Evolutionary conservation across 2,888 invertebrate genomes (phyloP).

Genomic region (Asteroscopus sphinx): DNA sequence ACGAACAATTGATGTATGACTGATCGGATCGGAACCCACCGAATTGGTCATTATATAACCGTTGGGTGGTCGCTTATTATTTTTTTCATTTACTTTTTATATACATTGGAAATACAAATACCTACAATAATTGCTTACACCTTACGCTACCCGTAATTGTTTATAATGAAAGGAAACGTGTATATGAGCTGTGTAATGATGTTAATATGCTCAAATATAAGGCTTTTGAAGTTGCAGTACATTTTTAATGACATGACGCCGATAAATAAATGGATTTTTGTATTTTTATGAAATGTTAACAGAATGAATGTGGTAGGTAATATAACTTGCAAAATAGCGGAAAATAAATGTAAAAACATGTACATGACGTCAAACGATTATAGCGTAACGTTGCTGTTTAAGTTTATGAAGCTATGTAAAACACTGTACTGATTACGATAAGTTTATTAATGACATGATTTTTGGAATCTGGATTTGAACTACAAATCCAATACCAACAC

Average conservation of each 20-base stretch:
- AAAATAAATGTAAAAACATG: neutral
- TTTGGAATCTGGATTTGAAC: too few relatives aligned
- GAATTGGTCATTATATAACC: slow-evolving; percentile 67
- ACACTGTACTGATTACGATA: too few relatives aligned
- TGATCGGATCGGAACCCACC: slow-evolving; percentile 56
- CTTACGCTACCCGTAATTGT: slow-evolving; percentile 42
- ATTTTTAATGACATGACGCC: slow-evolving; percentile 11
- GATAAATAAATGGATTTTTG: neutral
- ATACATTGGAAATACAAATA: slow-evolving; percentile 31
- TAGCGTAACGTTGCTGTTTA: too few relatives aligned
- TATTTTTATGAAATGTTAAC: slow-evolving; percentile 1
- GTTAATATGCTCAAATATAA: slow-evolving; percentile 30
- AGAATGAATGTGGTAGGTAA: neutral
- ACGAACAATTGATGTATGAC: slow-evolving; percentile 49
- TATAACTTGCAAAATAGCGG: neutral
- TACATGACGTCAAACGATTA: neutral
- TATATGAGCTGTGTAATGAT: slow-evolving; percentile 32
- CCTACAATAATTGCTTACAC: slow-evolving; percentile 44
- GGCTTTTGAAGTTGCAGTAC: slow-evolving; percentile 2
- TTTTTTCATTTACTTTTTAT: slow-evolving; percentile 41
- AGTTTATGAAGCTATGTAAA: too few relatives aligned
- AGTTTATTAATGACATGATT: too few relatives aligned
- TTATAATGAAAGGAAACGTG: slow-evolving; percentile 48
- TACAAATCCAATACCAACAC: too few relatives aligned
- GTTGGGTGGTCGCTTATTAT: slow-evolving; percentile 55